Evolutionary conservation across 2,797 vertebrate genomes (phyloP).

Genomic region (Acipenser transmontanus): DNA sequence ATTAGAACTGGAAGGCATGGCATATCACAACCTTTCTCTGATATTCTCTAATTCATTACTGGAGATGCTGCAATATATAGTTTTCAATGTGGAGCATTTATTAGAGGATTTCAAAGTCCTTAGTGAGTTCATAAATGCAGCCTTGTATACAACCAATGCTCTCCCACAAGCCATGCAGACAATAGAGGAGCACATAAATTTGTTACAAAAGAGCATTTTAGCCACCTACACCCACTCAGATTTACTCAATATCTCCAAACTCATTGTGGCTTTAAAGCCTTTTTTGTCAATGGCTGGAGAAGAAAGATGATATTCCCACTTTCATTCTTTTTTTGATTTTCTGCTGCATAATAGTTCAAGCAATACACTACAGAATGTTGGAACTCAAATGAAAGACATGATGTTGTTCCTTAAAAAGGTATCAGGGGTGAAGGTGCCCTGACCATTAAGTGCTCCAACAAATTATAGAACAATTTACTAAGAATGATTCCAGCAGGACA

Average conservation of each 20-base stretch:
- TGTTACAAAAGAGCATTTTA: neutral
- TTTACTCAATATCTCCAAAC: slow-evolving; percentile 3
- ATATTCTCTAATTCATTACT: neutral
- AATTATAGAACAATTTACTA: neutral
- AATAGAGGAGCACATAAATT: slow-evolving; percentile 1
- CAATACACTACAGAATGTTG: neutral
- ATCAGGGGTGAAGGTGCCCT: neutral
- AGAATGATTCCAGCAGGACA: neutral
- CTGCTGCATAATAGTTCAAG: neutral
- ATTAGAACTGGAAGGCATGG: slow-evolving; percentile 2
- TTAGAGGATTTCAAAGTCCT: neutral
- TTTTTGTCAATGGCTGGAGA: slow-evolving; percentile 2
- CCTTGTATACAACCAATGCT: neutral
- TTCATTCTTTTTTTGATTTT: neutral
- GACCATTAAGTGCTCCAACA: neutral
- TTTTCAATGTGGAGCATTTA: neutral
- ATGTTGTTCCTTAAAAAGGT: neutral
- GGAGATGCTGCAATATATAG: slow-evolving; percentile 5
- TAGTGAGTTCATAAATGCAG: neutral
- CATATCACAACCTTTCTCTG: neutral
- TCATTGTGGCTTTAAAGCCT: neutral
- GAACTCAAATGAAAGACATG: neutral
- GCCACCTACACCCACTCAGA: neutral
- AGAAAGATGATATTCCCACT: neutral
- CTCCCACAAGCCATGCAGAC: neutral